Conservation (phyloP, 2,888 invertebrate genomes). For the Leptinotarsa juncta region DNA sequence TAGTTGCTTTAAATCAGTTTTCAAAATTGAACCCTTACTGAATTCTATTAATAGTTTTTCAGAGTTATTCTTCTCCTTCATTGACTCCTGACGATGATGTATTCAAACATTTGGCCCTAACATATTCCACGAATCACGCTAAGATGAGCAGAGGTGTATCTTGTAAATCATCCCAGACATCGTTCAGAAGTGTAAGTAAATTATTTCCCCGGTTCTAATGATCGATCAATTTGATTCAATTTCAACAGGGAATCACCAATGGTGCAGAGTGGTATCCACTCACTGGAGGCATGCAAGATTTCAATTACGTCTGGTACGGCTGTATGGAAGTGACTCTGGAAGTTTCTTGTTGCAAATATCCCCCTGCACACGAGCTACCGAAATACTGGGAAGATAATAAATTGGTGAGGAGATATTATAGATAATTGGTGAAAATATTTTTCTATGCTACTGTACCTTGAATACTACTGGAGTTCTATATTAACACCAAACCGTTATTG, state of each 20-base stretch:
- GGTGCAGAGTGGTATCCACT: constrained; percentile 95
- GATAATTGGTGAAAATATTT: too few relatives aligned
- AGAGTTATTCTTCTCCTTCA: constrained; percentile 85
- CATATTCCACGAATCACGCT: constrained; percentile 88
- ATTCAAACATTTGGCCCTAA: constrained; percentile 85
- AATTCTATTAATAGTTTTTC: constrained; percentile 67
- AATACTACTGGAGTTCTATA: too few relatives aligned
- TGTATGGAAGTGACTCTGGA: constrained; percentile 97
- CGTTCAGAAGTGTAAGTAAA: constrained; percentile 73
- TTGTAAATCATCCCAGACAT: constrained; percentile 80
- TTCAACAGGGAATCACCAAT: constrained; percentile 85
- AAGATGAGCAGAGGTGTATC: constrained; percentile 89
- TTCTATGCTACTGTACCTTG: too few relatives aligned
- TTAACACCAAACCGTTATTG: too few relatives aligned
- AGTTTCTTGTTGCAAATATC: constrained; percentile 94
- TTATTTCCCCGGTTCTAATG: neutral
- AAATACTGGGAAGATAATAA: constrained; percentile 92
- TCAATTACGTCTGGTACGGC: constrained; percentile 92
- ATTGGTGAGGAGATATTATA: constrained; percentile 69
- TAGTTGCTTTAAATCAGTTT: too few relatives aligned
- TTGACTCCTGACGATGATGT: constrained; percentile 93
- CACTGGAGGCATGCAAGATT: constrained; percentile 94
- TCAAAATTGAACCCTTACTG: neutral
- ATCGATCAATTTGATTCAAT: neutral
- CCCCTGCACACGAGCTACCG: constrained; percentile 81